Conservation (phyloP, 2,797 vertebrate genomes). For the Hyperoplus immaculatus region DNA sequence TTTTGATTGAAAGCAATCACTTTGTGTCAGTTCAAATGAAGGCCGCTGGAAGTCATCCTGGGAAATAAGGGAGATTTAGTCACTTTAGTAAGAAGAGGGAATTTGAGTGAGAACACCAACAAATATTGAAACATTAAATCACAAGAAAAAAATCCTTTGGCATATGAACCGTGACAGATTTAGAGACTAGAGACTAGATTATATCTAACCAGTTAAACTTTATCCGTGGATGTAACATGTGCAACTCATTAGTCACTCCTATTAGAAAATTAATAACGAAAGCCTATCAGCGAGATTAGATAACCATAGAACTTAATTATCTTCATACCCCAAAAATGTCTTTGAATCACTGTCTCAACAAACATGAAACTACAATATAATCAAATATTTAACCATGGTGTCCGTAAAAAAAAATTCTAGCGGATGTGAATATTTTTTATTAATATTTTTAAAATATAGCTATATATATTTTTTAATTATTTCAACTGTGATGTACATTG, state of each 20-base stretch:
- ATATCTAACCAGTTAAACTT: background rate
- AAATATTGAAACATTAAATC: background rate
- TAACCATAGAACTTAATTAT: background rate
- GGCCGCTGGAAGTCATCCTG: conserved; percentile 19
- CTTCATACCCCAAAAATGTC: background rate
- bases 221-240: background rate
- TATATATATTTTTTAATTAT: background rate
- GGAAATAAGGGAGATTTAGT: conserved; percentile 19
- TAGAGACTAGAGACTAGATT: background rate
- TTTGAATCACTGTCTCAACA: background rate
- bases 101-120: conserved; percentile 7
- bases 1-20: conserved; percentile 14
- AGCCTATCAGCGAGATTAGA: background rate
- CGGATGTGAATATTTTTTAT: background rate
- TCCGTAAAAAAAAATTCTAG: background rate
- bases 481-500: conserved; percentile 3
- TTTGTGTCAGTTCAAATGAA: background rate
- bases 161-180: conserved; percentile 11
- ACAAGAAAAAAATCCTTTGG: conserved; percentile 13
- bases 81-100: conserved; percentile 8
- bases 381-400: background rate
- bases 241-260: background rate
- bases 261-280: background rate
- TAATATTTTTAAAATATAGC: no score
- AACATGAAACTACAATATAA: background rate